Conservation (phyloP, 2,888 invertebrate genomes). For the Drosophila villosipedis region DNA sequence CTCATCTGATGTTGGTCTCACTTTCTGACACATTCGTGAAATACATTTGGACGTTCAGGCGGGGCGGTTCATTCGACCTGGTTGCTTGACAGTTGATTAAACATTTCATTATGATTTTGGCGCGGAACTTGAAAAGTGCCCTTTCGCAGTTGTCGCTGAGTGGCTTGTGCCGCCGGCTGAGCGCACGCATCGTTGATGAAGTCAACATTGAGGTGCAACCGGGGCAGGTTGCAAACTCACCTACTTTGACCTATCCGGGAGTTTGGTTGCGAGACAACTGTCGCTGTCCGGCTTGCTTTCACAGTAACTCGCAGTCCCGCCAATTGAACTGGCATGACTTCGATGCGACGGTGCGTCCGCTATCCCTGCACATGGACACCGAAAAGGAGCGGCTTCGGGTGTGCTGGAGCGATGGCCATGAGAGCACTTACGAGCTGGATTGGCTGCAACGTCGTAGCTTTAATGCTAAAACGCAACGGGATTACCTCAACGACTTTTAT, state of each 20-base stretch:
- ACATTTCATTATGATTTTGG: conserved; percentile 38
- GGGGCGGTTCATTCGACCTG: conserved; percentile 10
- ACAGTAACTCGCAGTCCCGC: conserved; percentile 88
- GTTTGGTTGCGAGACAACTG: conserved; percentile 92
- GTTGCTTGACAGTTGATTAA: background rate
- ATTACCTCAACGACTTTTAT: conserved; percentile 86
- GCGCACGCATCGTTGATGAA: conserved; percentile 70
- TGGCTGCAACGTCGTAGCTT: conserved; percentile 89
- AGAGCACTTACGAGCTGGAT: conserved; percentile 86
- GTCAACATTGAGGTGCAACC: conserved; percentile 68
- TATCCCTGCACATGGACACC: conserved; percentile 68
- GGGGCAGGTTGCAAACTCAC: conserved; percentile 77
- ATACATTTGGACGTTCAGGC: conserved; percentile 19
- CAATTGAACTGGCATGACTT: conserved; percentile 88
- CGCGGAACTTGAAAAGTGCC: conserved; percentile 27
- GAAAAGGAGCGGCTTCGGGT: conserved; percentile 80
- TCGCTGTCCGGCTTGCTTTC: conserved; percentile 89
- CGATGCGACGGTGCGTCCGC: conserved; percentile 86
- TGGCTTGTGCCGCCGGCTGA: conserved; percentile 36
- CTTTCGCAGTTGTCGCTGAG: background rate
- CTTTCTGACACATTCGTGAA: conserved; percentile 27
- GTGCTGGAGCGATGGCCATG: conserved; percentile 88
- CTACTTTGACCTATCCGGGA: conserved; percentile 87
- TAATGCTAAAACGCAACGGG: conserved; percentile 84
- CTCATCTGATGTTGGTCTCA: conserved; percentile 14